Evolutionary conservation across 2,888 invertebrate species (phyloP).

Genomic region (Exocentrus adspersus): DNA sequence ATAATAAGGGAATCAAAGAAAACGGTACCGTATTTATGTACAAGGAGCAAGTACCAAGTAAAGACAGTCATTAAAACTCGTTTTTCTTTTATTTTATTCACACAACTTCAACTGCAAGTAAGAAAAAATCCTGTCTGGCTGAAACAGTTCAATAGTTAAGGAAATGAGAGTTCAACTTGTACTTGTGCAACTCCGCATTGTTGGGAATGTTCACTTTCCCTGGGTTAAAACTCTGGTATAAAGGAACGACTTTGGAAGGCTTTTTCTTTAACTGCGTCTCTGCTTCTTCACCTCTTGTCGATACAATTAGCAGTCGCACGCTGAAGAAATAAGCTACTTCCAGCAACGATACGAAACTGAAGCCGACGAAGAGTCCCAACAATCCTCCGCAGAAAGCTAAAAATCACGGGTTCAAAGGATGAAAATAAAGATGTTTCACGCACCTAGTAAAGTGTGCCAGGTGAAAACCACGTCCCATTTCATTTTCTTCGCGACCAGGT

Average conservation of each 20-base stretch:
- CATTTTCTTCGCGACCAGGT: constrained; percentile 73
- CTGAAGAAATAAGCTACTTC: constrained; percentile 73
- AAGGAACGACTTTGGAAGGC: too few species aligned
- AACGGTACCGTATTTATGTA: too few species aligned
- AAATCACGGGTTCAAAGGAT: too few species aligned
- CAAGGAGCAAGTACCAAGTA: too few species aligned
- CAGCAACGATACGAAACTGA: constrained; percentile 74
- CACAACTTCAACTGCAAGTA: too few species aligned
- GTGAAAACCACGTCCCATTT: constrained; percentile 74
- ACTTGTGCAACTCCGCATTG: neutral
- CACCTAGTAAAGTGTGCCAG: constrained; percentile 78
- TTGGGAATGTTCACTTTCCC: neutral
- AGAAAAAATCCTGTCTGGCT: too few species aligned
- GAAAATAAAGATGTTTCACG: constrained; percentile 38
- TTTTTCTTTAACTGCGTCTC: neutral
- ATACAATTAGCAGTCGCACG: constrained; percentile 60
- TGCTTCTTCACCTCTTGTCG: neutral
- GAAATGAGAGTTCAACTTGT: neutral
- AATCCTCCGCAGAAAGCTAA: constrained; percentile 78
- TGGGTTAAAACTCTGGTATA: neutral
- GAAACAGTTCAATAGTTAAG: neutral
- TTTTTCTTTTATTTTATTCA: too few species aligned
- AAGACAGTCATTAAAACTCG: too few species aligned
- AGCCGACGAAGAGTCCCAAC: constrained; percentile 75
- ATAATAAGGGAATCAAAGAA: too few species aligned